Base-by-base conservation (phyloP, 2,888 invertebrate species). In the Ichneumon xanthorius region DNA sequence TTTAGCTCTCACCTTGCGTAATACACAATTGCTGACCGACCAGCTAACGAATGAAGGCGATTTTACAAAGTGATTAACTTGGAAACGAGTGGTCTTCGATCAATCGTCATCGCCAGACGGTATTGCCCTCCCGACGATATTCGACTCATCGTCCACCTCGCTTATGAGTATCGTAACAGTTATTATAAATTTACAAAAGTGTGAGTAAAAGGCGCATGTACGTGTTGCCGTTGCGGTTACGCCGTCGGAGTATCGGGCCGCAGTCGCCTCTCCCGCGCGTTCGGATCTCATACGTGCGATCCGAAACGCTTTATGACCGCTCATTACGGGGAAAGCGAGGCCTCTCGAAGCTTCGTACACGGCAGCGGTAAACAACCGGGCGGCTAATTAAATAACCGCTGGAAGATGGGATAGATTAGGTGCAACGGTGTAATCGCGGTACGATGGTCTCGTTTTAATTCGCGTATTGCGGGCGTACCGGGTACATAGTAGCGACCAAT, bases 311-410 rank as follows among this genome's bases (percentile, higher is more conserved):
- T 81, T 84, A 82, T 82, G 86, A 84, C 68, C 82, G 80, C 87
- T 91, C 90, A 92, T 91, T 90, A 85, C 89, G 87, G 90, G 88
- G 91, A 92, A 92, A 92, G 90, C 88, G 87, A 72, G 73, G 45
- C 45, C 16, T 48, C 45, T 67, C 33, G 75, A 85, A 70, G 78
- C 85, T 82, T 81, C 70, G 16, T 11, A 68, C 63, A 78, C 72
- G 58, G 45, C 67, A 50, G 79, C 80, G 58, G 84, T 86, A 85
- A 87, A 87, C 85, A 86, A 84, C 86, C 81, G 85, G 77, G 87
- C 79, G 85, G 88, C 87, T 91, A 90, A 92, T 91, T 90, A 91
- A 91, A 89, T 89, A 88, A 88, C 87, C 86, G 71, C 61, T 76
- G 58, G 87, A 87, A 87, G 87, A 85, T 86, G 82, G 71, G 61